phyloP scores from a whole-genome alignment of 2,113 vertebrate genomes.

The Anarrhichthys ocellatus region DNA sequence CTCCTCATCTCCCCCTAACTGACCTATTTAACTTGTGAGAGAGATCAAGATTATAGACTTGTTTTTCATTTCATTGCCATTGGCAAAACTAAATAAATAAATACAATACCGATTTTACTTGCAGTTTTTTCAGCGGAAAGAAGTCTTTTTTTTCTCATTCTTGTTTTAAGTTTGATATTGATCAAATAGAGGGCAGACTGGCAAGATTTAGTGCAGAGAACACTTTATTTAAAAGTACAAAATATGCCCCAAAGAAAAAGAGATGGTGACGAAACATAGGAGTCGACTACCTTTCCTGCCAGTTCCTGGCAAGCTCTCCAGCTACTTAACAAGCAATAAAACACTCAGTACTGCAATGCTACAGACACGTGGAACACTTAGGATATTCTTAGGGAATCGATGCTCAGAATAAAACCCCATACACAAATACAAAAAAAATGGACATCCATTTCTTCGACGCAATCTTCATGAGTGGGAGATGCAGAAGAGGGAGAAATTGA shows the following conservation, averaged over 20 bases:
- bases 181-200: not conserved
- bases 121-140: not conserved
- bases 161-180: not conserved
- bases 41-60: slow-evolving; percentile 29
- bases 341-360: not conserved
- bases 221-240: not conserved
- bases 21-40: slow-evolving; percentile 22
- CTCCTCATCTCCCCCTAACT: slow-evolving; percentile 19
- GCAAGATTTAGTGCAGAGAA: not conserved
- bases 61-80: slow-evolving; percentile 8
- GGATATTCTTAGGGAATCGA: not conserved
- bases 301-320: not conserved
- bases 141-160: not conserved
- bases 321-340: slow-evolving; percentile 17
- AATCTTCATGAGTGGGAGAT: not conserved
- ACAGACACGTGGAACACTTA: not conserved
- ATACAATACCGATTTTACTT: not conserved
- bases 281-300: not conserved
- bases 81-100: not conserved
- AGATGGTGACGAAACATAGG: not conserved
- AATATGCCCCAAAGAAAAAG: not conserved
- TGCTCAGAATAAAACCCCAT: not conserved
- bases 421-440: not conserved
- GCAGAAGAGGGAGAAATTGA: not conserved
- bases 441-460: not conserved